These are phyloP conservation scores for Rhabdomys dilectus DNA, from an alignment of 2,113 vertebrate genomes.

Conservation along the genomic window DNA sequence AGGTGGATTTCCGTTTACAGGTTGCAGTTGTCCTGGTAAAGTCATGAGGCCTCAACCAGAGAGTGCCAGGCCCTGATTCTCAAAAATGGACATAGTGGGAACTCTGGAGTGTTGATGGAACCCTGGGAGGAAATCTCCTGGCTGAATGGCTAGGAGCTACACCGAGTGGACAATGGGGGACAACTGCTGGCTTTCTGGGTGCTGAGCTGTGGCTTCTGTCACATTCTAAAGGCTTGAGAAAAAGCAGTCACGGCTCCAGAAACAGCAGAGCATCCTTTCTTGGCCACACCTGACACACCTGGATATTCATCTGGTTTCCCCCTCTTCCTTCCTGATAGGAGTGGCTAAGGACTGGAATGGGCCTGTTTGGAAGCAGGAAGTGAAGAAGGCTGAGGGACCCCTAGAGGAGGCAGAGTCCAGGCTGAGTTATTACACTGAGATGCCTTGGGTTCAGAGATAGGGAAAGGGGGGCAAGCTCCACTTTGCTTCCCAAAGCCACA, in stretches of 20 bases:
- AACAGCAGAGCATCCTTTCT: background rate
- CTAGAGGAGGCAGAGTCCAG: background rate
- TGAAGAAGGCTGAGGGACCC: background rate
- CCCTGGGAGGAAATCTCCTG: background rate
- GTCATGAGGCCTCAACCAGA: background rate
- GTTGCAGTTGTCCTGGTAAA: background rate
- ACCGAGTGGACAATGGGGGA: background rate
- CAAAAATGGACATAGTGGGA: background rate
- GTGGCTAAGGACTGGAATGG: background rate
- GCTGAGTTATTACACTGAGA: background rate
- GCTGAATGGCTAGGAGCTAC: background rate
- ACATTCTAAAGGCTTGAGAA: background rate
- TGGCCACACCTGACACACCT: background rate
- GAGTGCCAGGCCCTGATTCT: background rate
- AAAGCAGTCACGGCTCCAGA: background rate
- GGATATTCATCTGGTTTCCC: background rate
- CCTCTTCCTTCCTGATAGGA: slow-evolving; percentile 14
- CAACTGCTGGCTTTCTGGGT: background rate
- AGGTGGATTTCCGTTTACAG: background rate
- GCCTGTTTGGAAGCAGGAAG: background rate
- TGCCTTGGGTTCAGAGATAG: background rate
- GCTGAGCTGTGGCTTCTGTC: background rate
- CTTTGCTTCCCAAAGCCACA: background rate
- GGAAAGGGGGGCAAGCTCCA: background rate
- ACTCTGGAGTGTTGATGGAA: background rate